Base-by-base conservation (phyloP, 2,888 invertebrate species). In the Clusia tigrina region DNA sequence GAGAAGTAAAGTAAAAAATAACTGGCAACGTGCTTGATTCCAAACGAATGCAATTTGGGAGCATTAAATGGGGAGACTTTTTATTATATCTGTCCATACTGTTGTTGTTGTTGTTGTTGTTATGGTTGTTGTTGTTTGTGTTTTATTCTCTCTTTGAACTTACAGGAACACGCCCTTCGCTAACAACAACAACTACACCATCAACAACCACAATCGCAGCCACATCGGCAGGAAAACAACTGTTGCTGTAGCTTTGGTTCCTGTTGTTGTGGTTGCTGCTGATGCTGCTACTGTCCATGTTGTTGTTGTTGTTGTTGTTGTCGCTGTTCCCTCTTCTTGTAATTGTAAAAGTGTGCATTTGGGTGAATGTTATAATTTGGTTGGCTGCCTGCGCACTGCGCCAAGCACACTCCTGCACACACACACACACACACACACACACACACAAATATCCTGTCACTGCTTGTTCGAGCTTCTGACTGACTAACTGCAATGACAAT, bases 131-230 rank as follows among this genome's bases (percentile, higher is more conserved):
- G 12, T 42, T 42, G 9, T 42, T 42, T 6, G 3, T 42, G n/a
- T 42, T 6, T 15, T 24, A 25, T 17, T 64, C 54, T 55, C 53
- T 17, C 32, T 54, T 59, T 58, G 38, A n/a, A n/a, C 42, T 24
- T 58, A 37, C 58, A 62, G 65, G 67, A 69, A 54, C 59, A 53
- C 59, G 59, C 59, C 59, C 59, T 54, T 71, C 63, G 68, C 70
- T 70, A 70, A 70, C 74, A 76, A 69, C 65, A 72, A 63, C 62
- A 68, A 59, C 64, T 60, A 63, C 64, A 58, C 25, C 52, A 64
- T 42, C 62, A 61, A n/a, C 48, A 52, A 37, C 63, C 10, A 38
- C 37, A 52, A 22, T 52, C 42, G 58, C 60, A 54, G n/a, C 22
- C 23, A n/a, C n/a, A n/a, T n/a, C n/a, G n/a, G n/a, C n/a, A n/a